Percentiles rank a stretch among this genome's conserved stretches.
Conservation (phyloP, 2,113 vertebrate species). For the Marmota flaviventris region DNA sequence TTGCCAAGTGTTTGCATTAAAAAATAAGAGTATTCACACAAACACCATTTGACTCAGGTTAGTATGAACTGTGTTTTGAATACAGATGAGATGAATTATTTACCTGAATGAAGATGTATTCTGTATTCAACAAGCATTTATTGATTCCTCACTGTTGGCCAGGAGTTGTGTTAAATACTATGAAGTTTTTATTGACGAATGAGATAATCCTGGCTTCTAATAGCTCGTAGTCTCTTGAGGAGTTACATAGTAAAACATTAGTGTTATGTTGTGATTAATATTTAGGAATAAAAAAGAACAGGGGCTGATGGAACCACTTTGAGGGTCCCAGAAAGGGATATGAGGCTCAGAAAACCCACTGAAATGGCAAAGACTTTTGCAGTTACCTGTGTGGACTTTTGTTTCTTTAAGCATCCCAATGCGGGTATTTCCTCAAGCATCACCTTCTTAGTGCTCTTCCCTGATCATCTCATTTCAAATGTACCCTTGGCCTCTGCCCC, state of each 20-base stretch:
- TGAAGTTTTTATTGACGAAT: conserved; percentile 35
- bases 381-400: no score
- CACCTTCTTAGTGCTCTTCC: neutral
- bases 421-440: neutral
- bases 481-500: neutral
- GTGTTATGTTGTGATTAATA: neutral
- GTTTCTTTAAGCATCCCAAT: neutral
- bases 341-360: neutral
- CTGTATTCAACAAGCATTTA: conserved; percentile 27
- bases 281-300: neutral
- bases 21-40: conserved; percentile 62
- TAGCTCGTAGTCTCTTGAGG: conserved; percentile 25
- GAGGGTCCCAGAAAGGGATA: neutral
- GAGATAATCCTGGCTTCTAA: conserved; percentile 11
- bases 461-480: neutral
- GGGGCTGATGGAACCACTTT: neutral
- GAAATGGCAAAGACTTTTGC: neutral
- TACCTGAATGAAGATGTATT: conserved; percentile 59
- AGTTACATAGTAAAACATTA: conserved; percentile 14
- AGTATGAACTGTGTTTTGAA: conserved; percentile 31
- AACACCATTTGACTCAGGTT: conserved; percentile 45
- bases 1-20: conserved; percentile 69
- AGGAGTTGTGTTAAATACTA: conserved; percentile 36
- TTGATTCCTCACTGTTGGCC: conserved; percentile 50
- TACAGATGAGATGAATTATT: conserved; percentile 54